A percentile compares a stretch with the other conserved stretches of the same genome.
These are phyloP conservation scores for Poeciliopsis retropinna DNA, from an alignment of 2,113 vertebrate species.

Conservation along the genomic window DNA sequence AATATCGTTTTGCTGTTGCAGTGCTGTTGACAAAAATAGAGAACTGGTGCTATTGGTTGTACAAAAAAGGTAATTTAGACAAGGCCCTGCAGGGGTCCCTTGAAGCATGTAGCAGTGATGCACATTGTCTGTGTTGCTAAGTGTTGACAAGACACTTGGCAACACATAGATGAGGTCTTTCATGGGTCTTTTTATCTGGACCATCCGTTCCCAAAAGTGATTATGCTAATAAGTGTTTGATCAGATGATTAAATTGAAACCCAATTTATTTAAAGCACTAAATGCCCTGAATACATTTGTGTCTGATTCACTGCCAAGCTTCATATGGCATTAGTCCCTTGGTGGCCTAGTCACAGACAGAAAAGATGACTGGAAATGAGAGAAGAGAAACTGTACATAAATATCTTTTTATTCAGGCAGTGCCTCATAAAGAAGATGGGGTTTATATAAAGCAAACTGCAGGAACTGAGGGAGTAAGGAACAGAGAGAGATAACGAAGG, in stretches of 20 bases:
- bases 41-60: constrained; percentile 36
- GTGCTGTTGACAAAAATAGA: constrained; percentile 26
- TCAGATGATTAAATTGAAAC: constrained; percentile 96
- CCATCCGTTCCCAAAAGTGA: constrained; percentile 88
- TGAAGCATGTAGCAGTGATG: constrained; percentile 67
- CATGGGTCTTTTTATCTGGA: constrained; percentile 74
- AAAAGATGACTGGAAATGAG: constrained; percentile 43
- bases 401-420: constrained; percentile 48
- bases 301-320: constrained; percentile 77
- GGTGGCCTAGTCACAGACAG: constrained; percentile 49
- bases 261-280: constrained; percentile 87
- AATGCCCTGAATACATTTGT: constrained; percentile 86
- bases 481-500: constrained; percentile 39
- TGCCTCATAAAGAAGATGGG: constrained; percentile 17
- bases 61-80: constrained; percentile 58
- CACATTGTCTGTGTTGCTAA: constrained; percentile 70
- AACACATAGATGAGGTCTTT: constrained; percentile 77
- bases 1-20: constrained; percentile 41
- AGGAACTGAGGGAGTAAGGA: constrained; percentile 33
- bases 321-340: constrained; percentile 54
- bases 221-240: constrained; percentile 95
- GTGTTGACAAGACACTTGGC: constrained; percentile 77
- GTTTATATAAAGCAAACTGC: constrained; percentile 54
- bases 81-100: constrained; percentile 43
- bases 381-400: constrained; percentile 44